Evolutionary conservation across 2,888 invertebrate species (phyloP).

Genomic region (Drosophila mercatorum): DNA sequence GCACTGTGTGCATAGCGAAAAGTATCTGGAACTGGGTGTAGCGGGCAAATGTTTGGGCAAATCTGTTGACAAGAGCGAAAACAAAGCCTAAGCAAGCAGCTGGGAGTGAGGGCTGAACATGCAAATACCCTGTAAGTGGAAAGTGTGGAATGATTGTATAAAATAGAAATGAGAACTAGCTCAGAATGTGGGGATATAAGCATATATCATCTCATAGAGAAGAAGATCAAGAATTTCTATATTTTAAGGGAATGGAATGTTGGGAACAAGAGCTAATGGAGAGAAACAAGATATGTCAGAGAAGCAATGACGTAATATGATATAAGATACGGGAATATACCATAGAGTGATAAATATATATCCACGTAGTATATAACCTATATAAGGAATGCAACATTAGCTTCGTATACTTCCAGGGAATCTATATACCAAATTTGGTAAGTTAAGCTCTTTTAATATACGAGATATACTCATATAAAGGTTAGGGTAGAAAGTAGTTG

Average conservation of each 20-base stretch:
- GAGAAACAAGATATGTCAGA: no score
- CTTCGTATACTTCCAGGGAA: background rate
- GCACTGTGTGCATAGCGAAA: conserved; percentile 20
- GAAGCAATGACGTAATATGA: background rate
- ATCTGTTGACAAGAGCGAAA: conserved; percentile 36
- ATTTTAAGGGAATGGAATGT: no score
- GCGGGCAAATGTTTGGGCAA: conserved; percentile 31
- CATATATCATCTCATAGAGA: no score
- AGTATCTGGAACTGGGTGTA: conserved; percentile 8
- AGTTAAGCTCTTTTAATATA: background rate
- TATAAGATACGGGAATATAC: background rate
- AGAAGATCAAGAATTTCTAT: no score
- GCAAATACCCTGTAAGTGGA: conserved; percentile 14
- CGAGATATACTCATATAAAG: background rate
- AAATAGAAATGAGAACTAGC: no score
- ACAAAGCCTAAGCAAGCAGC: conserved; percentile 19
- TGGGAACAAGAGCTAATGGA: no score
- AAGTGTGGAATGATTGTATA: no score
- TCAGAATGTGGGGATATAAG: no score
- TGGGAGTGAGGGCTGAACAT: background rate
- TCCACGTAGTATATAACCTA: no score
- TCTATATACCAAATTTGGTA: background rate
- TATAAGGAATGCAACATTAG: no score
- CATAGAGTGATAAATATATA: no score
- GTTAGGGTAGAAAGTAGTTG: background rate